Base-by-base conservation (phyloP, 2,797 vertebrate genomes). In the Oceanodroma leucorhoa region DNA sequence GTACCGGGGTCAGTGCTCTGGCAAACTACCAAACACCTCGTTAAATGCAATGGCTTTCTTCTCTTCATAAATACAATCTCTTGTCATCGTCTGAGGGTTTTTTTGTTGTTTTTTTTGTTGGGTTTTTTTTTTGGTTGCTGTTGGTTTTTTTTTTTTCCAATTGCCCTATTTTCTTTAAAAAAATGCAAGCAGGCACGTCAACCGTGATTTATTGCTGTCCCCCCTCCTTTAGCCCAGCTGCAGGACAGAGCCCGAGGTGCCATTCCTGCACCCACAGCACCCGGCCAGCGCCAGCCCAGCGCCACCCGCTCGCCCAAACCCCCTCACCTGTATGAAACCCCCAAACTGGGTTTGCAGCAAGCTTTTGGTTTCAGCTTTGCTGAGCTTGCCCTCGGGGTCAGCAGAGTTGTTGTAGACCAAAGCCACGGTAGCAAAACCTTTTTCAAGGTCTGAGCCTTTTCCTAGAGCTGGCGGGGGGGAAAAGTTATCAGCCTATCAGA, bases 371-470 rank as follows among this genome's bases (percentile, higher is more conserved):
- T 96, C 96, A 38, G 95, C 77, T 96, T 97, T 98, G 94, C 93
- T 97, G 81, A 98, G 97, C 96, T 97, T 98, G 53, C 97, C 97
- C 29, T 98, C 91, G 0, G 75, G 23, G 46, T 97, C 98, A 60
- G 97, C 96, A 43, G 92, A 93, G 60, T 97, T 97, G 94, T 96
- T 96, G 67, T 98, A 98, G 71, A 98, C 95, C 87, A 98, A 91
- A 76, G 95, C 96, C 2, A 70, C 22, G 0, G 97, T 98, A 32
- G 98, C 97, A 55, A 98, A 95, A 67, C 98, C 97, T 84, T 98
- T 98, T 93, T 98, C 98, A 57, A 98, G 97, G 41, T 98, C 98
- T 46, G 98, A 98, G 76, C 96, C 96, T 94, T 98, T 98, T 78
- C 60, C 67, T 55, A 98, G 94, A 91, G 94, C 98, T 98, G n/a